Conservation (phyloP, 2,797 vertebrate genomes). For the Microcaecilia unicolor region DNA sequence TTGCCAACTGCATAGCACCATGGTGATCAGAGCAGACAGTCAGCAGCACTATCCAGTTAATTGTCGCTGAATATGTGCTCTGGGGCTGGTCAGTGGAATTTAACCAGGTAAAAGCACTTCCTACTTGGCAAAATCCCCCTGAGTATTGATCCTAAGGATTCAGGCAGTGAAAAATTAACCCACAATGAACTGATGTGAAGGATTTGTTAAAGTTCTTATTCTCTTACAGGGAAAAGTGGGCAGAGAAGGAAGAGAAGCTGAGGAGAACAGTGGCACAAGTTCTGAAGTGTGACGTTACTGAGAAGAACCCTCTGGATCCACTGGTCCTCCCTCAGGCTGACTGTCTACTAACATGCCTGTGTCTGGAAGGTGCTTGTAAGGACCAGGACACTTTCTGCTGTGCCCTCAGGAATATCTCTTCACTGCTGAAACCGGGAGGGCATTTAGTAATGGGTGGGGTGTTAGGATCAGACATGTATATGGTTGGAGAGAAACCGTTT, state of each 20-base stretch:
- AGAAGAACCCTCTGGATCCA: conserved; percentile 23
- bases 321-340: conserved; percentile 17
- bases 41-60: no score
- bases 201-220: no score
- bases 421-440: conserved; percentile 38
- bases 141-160: no score
- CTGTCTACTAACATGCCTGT: conserved; percentile 35
- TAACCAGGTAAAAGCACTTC: no score
- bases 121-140: no score
- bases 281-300: conserved; percentile 37
- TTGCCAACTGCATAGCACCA: no score
- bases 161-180: no score
- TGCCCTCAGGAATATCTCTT: conserved; percentile 18
- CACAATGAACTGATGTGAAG: no score
- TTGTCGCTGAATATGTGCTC: no score
- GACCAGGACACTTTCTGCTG: conserved; percentile 12
- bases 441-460: conserved; percentile 21
- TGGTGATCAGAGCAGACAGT: no score
- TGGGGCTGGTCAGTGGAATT: no score
- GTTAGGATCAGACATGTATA: conserved; percentile 32
- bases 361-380: conserved; percentile 37
- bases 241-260: conserved; percentile 37
- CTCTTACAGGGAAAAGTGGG: conserved; percentile 12
- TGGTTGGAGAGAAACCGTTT: conserved; percentile 19
- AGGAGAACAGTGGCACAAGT: conserved; percentile 21